phyloP scores from a whole-genome alignment of 2,888 invertebrate species.

The Eupithecia dodoneata region DNA sequence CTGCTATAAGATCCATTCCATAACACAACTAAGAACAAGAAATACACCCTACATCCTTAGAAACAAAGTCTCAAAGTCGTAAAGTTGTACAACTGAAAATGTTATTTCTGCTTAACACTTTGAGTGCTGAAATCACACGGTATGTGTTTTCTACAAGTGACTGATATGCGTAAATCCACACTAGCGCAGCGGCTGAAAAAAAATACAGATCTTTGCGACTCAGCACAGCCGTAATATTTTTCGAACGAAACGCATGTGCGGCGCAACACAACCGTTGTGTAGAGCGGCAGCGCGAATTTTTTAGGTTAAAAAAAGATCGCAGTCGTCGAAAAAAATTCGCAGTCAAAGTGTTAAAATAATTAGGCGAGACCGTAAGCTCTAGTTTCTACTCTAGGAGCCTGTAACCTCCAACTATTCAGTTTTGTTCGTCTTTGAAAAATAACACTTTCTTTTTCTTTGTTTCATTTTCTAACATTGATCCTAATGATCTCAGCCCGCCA shows the following conservation, averaged over 20 bases:
- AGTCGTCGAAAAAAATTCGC: too few species aligned
- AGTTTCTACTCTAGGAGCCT: slow-evolving; percentile 18
- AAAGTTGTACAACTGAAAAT: neutral
- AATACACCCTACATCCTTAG: neutral
- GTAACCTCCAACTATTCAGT: slow-evolving; percentile 27
- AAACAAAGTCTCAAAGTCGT: neutral
- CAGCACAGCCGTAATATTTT: too few species aligned
- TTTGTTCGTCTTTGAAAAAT: slow-evolving; percentile 47
- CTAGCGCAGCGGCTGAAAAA: too few species aligned
- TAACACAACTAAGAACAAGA: neutral
- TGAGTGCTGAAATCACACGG: too few species aligned
- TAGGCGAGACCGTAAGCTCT: slow-evolving; percentile 16
- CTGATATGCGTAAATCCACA: too few species aligned
- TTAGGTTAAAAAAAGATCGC: too few species aligned
- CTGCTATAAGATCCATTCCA: neutral
- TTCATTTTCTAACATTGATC: slow-evolving; percentile 24
- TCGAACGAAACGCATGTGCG: too few species aligned
- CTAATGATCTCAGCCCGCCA: slow-evolving; percentile 23
- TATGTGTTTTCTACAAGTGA: too few species aligned
- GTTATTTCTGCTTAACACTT: slow-evolving; percentile 1
- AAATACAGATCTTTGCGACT: too few species aligned
- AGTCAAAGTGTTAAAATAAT: too few species aligned
- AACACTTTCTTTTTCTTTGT: slow-evolving; percentile 56
- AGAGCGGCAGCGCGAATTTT: too few species aligned
- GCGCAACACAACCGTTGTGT: too few species aligned